A percentile compares a stretch with the other conserved stretches of the same genome.
These are phyloP conservation scores for Nemotelus nigrinus DNA, from an alignment of 2,888 invertebrate genomes.

Conservation along the genomic window DNA sequence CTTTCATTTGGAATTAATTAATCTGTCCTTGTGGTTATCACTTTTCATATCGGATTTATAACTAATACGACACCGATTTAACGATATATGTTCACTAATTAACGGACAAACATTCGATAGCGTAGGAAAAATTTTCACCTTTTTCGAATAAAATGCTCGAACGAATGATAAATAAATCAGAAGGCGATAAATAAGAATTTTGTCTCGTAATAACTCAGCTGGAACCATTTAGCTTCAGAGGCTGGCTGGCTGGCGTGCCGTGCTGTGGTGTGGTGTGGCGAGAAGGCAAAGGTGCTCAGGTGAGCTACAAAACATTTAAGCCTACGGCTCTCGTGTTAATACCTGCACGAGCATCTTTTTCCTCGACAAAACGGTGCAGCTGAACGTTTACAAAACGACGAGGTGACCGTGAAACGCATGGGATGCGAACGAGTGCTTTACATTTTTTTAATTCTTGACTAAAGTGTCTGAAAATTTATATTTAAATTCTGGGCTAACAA, in stretches of 20 bases:
- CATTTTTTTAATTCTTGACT: conserved; percentile 33
- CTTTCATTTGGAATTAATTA: conserved; percentile 63
- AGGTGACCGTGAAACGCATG: neutral
- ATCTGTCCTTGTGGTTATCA: conserved; percentile 61
- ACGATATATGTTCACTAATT: conserved; percentile 65
- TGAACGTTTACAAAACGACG: neutral
- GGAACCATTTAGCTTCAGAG: conserved; percentile 55
- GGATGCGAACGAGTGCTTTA: conserved; percentile 12
- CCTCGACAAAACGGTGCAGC: conserved; percentile 1
- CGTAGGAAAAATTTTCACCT: conserved; percentile 36
- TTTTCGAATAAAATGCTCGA: conserved; percentile 43
- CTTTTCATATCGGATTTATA: conserved; percentile 64
- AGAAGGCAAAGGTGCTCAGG: conserved; percentile 20
- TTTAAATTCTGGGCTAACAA: conserved; percentile 50
- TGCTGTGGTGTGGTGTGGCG: neutral
- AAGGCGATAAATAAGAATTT: conserved; percentile 65
- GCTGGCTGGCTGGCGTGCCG: neutral
- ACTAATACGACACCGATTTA: conserved; percentile 65
- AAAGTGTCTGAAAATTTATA: conserved; percentile 51
- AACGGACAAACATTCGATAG: conserved; percentile 59
- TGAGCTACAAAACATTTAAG: conserved; percentile 38
- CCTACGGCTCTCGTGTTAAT: conserved; percentile 38
- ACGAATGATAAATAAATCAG: conserved; percentile 61
- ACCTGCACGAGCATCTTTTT: conserved; percentile 30
- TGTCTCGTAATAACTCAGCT: conserved; percentile 65